A percentile compares a stretch with the other conserved stretches of the same genome.
Evolutionary conservation across 2,797 vertebrate genomes (phyloP).

Genomic region (Xenopus petersii): DNA sequence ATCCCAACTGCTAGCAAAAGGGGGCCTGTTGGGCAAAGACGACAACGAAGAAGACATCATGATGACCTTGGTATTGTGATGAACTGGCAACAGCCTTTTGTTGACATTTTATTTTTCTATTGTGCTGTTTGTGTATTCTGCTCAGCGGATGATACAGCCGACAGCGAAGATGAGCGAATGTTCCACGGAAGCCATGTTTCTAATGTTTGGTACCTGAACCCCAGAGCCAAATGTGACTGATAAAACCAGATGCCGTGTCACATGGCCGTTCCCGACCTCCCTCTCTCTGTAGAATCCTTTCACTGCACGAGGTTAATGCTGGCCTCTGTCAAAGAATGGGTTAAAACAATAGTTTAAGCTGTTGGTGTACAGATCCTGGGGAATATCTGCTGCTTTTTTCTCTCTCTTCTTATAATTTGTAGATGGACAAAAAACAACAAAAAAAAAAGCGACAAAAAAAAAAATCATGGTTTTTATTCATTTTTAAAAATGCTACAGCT

Average conservation of each 20-base stretch:
- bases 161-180: conserved; percentile 6
- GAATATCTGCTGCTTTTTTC: conserved; percentile 32
- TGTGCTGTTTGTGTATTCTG: neutral
- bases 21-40: conserved; percentile 19
- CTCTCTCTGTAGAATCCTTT: conserved; percentile 1
- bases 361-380: conserved; percentile 24
- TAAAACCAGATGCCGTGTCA: conserved; percentile 18
- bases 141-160: conserved; percentile 9
- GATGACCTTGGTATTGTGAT: neutral
- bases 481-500: conserved; percentile 44
- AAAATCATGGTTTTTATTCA: conserved; percentile 42
- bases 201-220: conserved; percentile 17
- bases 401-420: conserved; percentile 24
- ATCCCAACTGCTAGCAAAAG: conserved; percentile 6
- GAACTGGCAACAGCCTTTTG: conserved; percentile 12
- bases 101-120: conserved; percentile 12
- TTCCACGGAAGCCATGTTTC: neutral
- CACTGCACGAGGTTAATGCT: conserved; percentile 1
- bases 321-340: conserved; percentile 9
- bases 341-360: conserved; percentile 19
- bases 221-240: conserved; percentile 15
- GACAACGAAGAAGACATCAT: neutral
- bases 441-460: conserved; percentile 8
- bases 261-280: conserved; percentile 8
- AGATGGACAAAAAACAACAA: conserved; percentile 1